Evolutionary conservation across 2,113 vertebrate species (phyloP).

Genomic region (Lepidothrix coronata): DNA sequence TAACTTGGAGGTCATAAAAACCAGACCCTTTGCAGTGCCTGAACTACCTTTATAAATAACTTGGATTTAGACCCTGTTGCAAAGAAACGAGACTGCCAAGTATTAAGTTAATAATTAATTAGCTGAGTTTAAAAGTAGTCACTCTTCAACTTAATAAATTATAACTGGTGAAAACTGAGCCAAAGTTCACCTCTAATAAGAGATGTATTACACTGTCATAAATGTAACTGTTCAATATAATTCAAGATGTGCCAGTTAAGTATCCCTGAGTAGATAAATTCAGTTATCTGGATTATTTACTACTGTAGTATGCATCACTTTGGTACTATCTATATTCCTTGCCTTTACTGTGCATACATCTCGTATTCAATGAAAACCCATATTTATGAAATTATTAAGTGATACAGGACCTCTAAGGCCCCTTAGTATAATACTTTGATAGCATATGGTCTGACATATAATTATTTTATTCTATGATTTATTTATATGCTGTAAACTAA

Average conservation of each 20-base stretch:
- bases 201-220: not conserved
- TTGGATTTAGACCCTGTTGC: not conserved
- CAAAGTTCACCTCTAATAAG: not conserved
- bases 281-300: not conserved
- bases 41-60: not conserved
- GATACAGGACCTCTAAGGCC: not conserved
- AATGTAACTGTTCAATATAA: not conserved
- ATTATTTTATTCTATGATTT: not conserved
- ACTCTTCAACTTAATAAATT: not conserved
- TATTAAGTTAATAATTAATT: not conserved
- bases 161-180: not conserved
- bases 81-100: not conserved
- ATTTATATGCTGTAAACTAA: not conserved
- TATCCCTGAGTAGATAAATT: not conserved
- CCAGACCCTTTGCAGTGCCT: not conserved
- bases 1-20: not conserved
- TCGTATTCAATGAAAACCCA: not conserved
- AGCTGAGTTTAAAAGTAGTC: not conserved
- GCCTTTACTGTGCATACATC: not conserved
- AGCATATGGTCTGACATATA: constrained; percentile 1
- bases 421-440: not conserved
- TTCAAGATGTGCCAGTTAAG: not conserved
- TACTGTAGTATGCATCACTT: not conserved
- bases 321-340: not conserved
- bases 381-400: not conserved